Evolutionary conservation across 2,888 invertebrate species (phyloP), one percentile per base, ranked within the genome.

Genomic region (Cerceris ruficornis): DNA sequence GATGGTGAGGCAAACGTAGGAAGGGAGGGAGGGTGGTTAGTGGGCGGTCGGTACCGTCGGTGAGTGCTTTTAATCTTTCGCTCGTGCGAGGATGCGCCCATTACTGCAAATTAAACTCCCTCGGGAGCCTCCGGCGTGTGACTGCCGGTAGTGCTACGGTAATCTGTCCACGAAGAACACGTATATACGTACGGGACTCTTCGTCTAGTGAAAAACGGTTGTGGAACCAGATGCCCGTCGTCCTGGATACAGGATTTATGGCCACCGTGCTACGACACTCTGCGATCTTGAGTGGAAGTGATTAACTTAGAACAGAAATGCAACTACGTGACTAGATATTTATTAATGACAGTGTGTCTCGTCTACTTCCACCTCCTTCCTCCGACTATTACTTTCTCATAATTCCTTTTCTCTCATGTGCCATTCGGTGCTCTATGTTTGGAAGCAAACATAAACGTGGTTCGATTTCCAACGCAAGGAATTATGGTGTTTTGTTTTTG

Each of bases 41-140:
- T 46, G 73, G 68, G 80, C 49, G 71, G 62, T 39, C 59, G 66
- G 69, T 46, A 28, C 52, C 67, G 72, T 46, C 74, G 68, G 80
- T 81, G 82, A 86, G 77, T 78, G 85, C 87, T 87, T 88, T 88
- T 87, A 87, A 87, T 87, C 87, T 87, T 88, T 87, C 81, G 84
- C 83, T 86, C 86, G 86, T 81, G 87, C 87, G 84, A 87, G 86
- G 84, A 88, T 87, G 86, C 87, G 83, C 87, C 87, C 87, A 87
- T 87, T 88, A 87, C 87, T 87, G 87, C 87, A 87, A 88, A 87
- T 87, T 87, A 88, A 87, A 87, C 88, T 86, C 88, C 76, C 85
- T 72, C 79, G 81, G 77, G 85, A 84, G 74, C 81, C 81, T 70
- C 81, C 57, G 66, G 81, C 78, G 80, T 86, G 86, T 84, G 86